Evolutionary conservation across 2,888 invertebrate species (phyloP), one percentile per base, ranked within the genome.

Genomic region (Lasioglossum oenotherae): DNA sequence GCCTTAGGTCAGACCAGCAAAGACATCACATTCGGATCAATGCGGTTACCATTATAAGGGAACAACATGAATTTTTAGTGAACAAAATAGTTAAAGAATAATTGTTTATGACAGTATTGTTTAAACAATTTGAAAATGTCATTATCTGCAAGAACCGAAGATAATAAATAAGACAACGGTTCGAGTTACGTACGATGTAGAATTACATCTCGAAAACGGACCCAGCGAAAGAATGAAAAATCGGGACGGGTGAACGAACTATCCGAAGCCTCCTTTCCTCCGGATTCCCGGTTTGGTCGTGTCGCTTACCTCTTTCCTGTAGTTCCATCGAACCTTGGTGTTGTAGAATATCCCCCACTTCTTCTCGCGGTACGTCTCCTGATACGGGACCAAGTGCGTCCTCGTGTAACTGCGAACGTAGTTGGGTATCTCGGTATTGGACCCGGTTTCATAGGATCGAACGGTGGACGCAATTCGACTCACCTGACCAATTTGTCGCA

Each of bases 261-360:
- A 16, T 46, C 19, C 46, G 46, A 1, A 46, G 0, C 46, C 46
- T 46, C 16, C 49, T 49, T 6, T 23, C 19, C 49, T 19, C 49
- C 19, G 0, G 19, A 53, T 53, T 23, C n/a, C 10, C 60, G 5
- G n/a, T 14, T 5, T 16, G 4, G 2, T 1, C 19, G 35, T 31
- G 67, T 19, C 0, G 5, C 64, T 84, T 87, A 90, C 90, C 89
- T 86, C 73, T 5, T 0, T 71, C 19, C 6, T 87, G 10, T 46
- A 85, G 19, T 86, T 91, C 81, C 67, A 72, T 46, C 89, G 86
- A 14, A 0, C 0, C 23, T 49, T 80, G 0, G 78, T 89, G 10
- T 64, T 35, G 76, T 88, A 87, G 57, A 89, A 90, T 10, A 89
- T 76, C 19, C 84, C 85, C 84, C 81, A 87, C 14, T 49, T 82